Evolutionary conservation across 2,888 invertebrate species (phyloP).

Genomic region (Pachliopta kotzebuea): DNA sequence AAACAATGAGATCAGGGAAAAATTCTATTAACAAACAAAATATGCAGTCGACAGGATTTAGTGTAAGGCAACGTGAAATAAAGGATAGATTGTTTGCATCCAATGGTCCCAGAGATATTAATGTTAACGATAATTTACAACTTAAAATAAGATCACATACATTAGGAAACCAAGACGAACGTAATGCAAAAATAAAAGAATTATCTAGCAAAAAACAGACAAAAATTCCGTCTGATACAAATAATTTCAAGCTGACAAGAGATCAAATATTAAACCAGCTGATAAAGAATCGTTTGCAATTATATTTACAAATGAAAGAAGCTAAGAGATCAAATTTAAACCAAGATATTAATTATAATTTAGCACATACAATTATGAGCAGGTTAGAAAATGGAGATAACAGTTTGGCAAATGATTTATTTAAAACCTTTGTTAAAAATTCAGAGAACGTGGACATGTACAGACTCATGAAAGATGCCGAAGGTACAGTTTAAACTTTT

Average conservation of each 20-base stretch:
- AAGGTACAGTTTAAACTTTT: conserved; percentile 20
- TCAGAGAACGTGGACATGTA: conserved; percentile 33
- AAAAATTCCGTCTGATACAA: conserved; percentile 11
- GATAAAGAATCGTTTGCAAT: conserved; percentile 56
- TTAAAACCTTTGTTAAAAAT: conserved; percentile 48
- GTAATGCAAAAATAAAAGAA: conserved; percentile 16
- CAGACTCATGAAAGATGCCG: not conserved
- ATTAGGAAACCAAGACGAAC: not conserved
- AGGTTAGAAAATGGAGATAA: conserved; percentile 55
- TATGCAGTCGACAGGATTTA: not conserved
- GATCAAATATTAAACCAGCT: conserved; percentile 60
- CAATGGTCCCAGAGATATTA: not conserved
- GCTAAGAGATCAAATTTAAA: conserved; percentile 36
- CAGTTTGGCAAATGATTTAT: conserved; percentile 58
- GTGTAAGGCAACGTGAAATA: not conserved
- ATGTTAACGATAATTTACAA: not conserved
- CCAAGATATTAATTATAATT: conserved; percentile 51
- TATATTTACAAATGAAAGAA: conserved; percentile 53
- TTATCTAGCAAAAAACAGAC: not conserved
- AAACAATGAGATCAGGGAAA: conserved; percentile 1
- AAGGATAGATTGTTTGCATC: not conserved
- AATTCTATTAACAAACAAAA: not conserved
- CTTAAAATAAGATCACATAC: not conserved
- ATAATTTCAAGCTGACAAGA: conserved; percentile 48
- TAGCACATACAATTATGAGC: conserved; percentile 54